phyloP scores from a whole-genome alignment of 2,888 invertebrate species.

The Reticulitermes lucifugus region DNA sequence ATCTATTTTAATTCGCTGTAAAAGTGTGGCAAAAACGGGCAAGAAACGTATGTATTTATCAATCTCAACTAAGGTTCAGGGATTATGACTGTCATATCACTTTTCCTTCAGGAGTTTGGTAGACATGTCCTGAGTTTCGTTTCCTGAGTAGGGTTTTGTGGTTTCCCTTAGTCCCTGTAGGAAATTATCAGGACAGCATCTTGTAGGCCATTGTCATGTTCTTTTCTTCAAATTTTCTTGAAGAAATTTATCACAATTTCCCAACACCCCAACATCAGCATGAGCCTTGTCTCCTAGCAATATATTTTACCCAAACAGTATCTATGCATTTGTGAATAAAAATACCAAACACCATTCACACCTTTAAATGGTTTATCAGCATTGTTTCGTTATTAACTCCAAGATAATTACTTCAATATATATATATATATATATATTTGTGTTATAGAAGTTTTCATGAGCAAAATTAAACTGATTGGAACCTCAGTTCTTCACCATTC shows the following conservation, averaged over 20 bases:
- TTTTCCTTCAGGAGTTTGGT: neutral
- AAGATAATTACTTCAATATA: neutral
- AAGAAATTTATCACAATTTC: neutral
- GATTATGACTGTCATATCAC: too few relatives aligned
- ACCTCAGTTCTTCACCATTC: neutral
- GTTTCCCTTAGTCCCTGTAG: constrained; percentile 1
- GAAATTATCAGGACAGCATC: neutral
- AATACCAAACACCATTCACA: neutral
- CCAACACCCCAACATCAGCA: neutral
- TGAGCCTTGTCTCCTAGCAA: neutral
- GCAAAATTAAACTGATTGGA: constrained; percentile 23
- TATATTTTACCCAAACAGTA: neutral
- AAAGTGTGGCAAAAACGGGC: too few relatives aligned
- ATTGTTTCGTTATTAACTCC: neutral
- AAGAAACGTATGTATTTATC: too few relatives aligned
- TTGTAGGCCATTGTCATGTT: constrained; percentile 3
- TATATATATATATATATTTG: neutral
- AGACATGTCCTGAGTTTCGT: neutral
- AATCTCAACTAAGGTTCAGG: too few relatives aligned
- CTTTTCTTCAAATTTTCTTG: neutral
- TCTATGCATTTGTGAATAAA: neutral
- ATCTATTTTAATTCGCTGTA: too few relatives aligned
- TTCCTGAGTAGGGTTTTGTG: constrained; percentile 4
- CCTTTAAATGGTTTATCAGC: neutral
- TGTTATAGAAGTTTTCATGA: neutral